Conservation (phyloP, 2,888 invertebrate genomes). For the Thelaira solivaga region DNA sequence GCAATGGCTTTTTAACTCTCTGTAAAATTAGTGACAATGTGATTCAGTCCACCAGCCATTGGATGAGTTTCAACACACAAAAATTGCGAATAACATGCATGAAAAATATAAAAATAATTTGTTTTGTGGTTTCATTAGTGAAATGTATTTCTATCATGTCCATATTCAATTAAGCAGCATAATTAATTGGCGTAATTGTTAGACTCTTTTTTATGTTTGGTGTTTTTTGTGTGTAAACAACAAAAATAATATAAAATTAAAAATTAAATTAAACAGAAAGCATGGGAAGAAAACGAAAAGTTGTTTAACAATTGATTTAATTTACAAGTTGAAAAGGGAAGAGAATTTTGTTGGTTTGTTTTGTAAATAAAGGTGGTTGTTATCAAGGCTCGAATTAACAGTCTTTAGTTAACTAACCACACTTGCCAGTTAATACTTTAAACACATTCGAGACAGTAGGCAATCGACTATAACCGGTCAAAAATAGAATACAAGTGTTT, state of each 20-base stretch:
- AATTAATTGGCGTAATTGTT: conserved; percentile 61
- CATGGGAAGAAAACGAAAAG: too few relatives aligned
- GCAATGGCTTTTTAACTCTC: conserved; percentile 12
- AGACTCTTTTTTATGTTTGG: conserved; percentile 20
- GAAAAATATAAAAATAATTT: conserved; percentile 48
- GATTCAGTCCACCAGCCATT: conserved; percentile 10
- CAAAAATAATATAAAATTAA: background rate
- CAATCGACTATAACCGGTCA: too few relatives aligned
- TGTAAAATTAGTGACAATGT: conserved; percentile 32
- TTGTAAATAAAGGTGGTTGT: too few relatives aligned
- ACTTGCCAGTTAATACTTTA: too few relatives aligned
- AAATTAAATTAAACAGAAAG: background rate
- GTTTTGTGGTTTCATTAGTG: conserved; percentile 59
- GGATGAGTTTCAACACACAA: conserved; percentile 17
- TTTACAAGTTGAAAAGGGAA: too few relatives aligned
- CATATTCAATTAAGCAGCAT: conserved; percentile 57
- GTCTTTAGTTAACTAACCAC: too few relatives aligned
- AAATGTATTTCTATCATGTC: conserved; percentile 58
- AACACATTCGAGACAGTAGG: too few relatives aligned
- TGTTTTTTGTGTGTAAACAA: background rate
- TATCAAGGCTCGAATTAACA: too few relatives aligned
- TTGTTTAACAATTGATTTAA: too few relatives aligned
- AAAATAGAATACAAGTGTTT: too few relatives aligned
- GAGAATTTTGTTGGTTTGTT: too few relatives aligned
- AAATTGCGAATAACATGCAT: conserved; percentile 30